Evolutionary conservation across 2,888 invertebrate genomes (phyloP).

Genomic region (Oscheius onirici): DNA sequence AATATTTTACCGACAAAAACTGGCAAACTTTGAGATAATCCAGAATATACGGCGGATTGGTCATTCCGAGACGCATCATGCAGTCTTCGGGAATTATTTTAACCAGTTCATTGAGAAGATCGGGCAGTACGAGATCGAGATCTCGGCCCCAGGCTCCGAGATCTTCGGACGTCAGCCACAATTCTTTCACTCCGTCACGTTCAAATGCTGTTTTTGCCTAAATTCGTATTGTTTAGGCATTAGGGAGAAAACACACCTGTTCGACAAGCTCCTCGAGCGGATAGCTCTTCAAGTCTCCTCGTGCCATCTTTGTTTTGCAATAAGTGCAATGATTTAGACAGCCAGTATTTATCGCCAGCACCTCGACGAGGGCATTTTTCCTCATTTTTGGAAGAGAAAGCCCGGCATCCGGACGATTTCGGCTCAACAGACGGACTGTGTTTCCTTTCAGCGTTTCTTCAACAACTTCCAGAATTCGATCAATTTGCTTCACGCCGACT

Average conservation of each 20-base stretch:
- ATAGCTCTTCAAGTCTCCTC: slow-evolving; percentile 89
- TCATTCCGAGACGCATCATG: slow-evolving; percentile 85
- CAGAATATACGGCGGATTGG: slow-evolving; percentile 96
- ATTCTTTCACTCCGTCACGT: slow-evolving; percentile 88
- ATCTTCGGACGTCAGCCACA: slow-evolving; percentile 98
- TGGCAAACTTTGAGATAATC: slow-evolving; percentile 82
- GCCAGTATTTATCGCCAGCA: slow-evolving; percentile 70
- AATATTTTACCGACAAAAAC: slow-evolving; percentile 6
- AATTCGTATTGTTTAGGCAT: neutral
- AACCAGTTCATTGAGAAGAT: slow-evolving; percentile 85
- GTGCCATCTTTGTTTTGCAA: slow-evolving; percentile 86
- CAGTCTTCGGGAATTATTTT: slow-evolving; percentile 77
- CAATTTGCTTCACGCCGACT: slow-evolving; percentile 98
- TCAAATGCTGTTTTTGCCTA: slow-evolving; percentile 59
- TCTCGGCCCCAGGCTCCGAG: slow-evolving; percentile 97
- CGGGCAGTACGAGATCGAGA: slow-evolving; percentile 83
- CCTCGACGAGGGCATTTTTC: slow-evolving; percentile 91
- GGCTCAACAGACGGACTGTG: slow-evolving; percentile 50
- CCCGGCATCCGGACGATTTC: slow-evolving; percentile 82
- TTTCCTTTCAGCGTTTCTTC: slow-evolving; percentile 93
- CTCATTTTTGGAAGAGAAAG: slow-evolving; percentile 90
- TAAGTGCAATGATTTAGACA: slow-evolving; percentile 98
- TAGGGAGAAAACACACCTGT: slow-evolving; percentile 32
- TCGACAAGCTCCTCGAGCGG: slow-evolving; percentile 76
- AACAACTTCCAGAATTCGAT: slow-evolving; percentile 94